Percentiles rank a stretch among this genome's conserved stretches.
phyloP scores from a whole-genome alignment of 2,113 vertebrate genomes.

The Oostethus manadensis region DNA sequence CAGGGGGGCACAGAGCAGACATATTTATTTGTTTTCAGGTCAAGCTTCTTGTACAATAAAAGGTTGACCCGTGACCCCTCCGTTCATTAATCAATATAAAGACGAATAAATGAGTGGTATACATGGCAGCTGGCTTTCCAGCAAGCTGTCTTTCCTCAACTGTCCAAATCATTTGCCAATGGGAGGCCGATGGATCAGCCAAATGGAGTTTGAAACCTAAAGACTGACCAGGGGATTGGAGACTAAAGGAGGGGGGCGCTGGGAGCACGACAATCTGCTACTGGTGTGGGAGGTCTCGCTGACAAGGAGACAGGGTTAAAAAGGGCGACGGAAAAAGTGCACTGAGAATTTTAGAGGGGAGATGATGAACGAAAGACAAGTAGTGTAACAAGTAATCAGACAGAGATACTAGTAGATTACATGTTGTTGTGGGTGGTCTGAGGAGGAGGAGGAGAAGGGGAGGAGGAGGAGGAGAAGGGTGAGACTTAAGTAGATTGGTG shows the following conservation, averaged over 20 bases:
- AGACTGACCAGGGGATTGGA: constrained; percentile 72
- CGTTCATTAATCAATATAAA: constrained; percentile 70
- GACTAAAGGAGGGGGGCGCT: constrained; percentile 38
- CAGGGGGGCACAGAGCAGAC: constrained; percentile 4
- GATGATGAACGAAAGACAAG: constrained; percentile 17
- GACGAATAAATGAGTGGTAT: constrained; percentile 67
- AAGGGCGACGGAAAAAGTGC: constrained; percentile 3
- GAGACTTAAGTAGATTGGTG: not conserved
- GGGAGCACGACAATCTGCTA: constrained; percentile 64
- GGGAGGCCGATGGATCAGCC: constrained; percentile 58
- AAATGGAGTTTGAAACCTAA: constrained; percentile 77
- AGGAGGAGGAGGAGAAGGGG: not conserved
- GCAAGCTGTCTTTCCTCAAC: constrained; percentile 72
- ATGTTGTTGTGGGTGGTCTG: constrained; percentile 51
- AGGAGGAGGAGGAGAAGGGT: not conserved
- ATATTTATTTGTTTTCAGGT: constrained; percentile 68
- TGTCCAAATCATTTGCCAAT: constrained; percentile 68
- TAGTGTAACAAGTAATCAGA: constrained; percentile 43
- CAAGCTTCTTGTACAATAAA: constrained; percentile 55
- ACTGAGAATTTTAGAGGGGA: constrained; percentile 31
- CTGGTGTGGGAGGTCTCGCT: constrained; percentile 55
- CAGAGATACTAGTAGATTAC: constrained; percentile 29
- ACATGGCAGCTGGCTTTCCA: constrained; percentile 69
- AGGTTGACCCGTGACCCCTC: constrained; percentile 63
- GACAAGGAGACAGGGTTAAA: constrained; percentile 17